Percentiles rank a stretch among this genome's conserved stretches.
Evolutionary conservation across 1,140 invertebrate genomes (phyloP).

Genomic region (Sitobion miscanthi): DNA sequence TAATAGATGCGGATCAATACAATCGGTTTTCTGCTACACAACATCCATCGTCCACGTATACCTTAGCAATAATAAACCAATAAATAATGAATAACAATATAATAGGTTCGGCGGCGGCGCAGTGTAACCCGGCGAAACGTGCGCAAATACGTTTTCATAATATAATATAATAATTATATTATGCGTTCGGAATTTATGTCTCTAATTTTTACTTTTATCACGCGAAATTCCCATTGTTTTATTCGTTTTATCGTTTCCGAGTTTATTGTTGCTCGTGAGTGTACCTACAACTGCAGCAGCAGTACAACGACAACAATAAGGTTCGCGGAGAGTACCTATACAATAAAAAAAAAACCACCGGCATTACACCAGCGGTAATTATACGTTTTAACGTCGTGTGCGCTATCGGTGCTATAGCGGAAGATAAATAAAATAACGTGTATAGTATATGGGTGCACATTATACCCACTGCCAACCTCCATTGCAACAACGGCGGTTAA

Average conservation of each 20-base stretch:
- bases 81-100: background rate
- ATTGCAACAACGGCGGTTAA: background rate
- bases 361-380: background rate
- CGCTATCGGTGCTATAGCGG: background rate
- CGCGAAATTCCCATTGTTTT: slow-evolving; percentile 1
- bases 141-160: background rate
- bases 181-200: background rate
- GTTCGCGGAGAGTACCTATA: background rate
- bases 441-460: background rate
- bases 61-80: background rate
- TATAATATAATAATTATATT: background rate
- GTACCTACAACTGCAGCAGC: background rate
- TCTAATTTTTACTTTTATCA: slow-evolving; percentile 29
- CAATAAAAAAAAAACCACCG: slow-evolving; percentile 10
- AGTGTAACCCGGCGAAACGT: background rate
- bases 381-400: background rate
- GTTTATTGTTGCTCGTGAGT: slow-evolving; percentile 1
- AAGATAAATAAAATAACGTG: background rate
- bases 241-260: background rate
- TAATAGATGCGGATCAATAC: background rate
- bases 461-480: background rate
- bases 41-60: no score
- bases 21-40: background rate
- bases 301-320: background rate
- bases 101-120: background rate